Conservation (phyloP, 2,888 invertebrate genomes). For the Ophion obscuratus region DNA sequence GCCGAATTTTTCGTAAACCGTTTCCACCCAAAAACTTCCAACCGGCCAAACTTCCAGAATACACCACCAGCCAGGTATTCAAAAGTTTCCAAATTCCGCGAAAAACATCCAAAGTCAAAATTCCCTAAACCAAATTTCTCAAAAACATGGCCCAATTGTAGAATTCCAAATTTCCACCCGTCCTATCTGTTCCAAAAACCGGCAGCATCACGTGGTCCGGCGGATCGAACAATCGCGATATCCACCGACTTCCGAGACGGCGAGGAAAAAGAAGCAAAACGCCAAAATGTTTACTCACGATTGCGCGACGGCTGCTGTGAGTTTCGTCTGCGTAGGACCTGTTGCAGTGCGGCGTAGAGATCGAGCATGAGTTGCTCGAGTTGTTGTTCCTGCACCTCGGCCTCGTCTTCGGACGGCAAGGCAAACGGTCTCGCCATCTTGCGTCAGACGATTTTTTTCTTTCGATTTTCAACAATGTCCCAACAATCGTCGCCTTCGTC, state of each 20-base stretch:
- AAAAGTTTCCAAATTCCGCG: too few species aligned
- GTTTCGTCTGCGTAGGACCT: slow-evolving; percentile 80
- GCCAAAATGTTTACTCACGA: slow-evolving; percentile 77
- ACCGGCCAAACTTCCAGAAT: too few species aligned
- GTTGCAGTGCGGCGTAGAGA: slow-evolving; percentile 81
- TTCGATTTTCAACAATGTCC: slow-evolving; percentile 12
- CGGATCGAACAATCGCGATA: neutral
- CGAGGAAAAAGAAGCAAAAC: neutral
- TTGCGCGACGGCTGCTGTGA: slow-evolving; percentile 81
- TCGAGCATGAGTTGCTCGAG: slow-evolving; percentile 82
- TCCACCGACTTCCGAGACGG: neutral
- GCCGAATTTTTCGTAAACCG: too few species aligned
- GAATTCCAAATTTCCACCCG: neutral
- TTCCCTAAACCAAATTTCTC: neutral
- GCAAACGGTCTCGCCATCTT: slow-evolving; percentile 82
- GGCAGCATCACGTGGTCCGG: neutral
- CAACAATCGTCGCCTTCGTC: neutral
- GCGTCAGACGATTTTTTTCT: slow-evolving; percentile 22
- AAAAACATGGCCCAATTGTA: neutral
- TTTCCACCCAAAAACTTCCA: too few species aligned
- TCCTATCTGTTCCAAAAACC: neutral
- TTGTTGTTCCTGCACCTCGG: slow-evolving; percentile 78
- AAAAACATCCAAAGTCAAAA: too few species aligned
- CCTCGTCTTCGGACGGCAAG: slow-evolving; percentile 80
- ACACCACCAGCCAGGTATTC: too few species aligned